Percentiles rank a stretch among this genome's conserved stretches.
These are phyloP conservation scores for Tribolium freemani DNA, from an alignment of 2,888 invertebrate species.

Conservation along the genomic window DNA sequence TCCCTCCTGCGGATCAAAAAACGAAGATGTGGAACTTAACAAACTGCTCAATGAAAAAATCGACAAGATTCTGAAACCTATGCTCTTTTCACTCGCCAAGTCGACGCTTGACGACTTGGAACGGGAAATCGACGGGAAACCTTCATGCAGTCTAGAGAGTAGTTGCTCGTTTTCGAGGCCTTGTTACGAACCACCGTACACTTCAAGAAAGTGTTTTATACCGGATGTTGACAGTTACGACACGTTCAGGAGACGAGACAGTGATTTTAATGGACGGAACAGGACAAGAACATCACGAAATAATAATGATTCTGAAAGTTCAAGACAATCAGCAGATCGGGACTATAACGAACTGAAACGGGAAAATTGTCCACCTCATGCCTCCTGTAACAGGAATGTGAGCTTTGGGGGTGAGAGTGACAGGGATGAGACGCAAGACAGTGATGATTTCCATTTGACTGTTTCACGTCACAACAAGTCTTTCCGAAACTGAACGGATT, in stretches of 20 bases:
- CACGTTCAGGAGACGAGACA: neutral
- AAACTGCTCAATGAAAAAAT: conserved; percentile 18
- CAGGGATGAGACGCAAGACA: neutral
- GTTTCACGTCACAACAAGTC: neutral
- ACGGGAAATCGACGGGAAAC: neutral
- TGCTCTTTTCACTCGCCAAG: conserved; percentile 1
- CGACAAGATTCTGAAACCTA: conserved; percentile 19
- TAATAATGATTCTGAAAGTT: neutral
- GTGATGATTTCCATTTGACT: neutral
- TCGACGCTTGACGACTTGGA: neutral
- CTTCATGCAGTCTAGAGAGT: neutral
- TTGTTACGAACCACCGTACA: too few species aligned
- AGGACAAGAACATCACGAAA: neutral
- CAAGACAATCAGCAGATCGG: neutral
- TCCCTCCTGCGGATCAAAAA: neutral
- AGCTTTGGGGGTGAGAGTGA: neutral
- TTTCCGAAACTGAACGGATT: too few species aligned
- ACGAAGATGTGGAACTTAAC: neutral
- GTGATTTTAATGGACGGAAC: too few species aligned
- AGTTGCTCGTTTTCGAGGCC: neutral
- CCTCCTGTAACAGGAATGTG: neutral
- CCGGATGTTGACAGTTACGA: neutral
- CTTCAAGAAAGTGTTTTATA: neutral
- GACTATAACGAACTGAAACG: neutral
- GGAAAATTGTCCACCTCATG: neutral